Conservation (phyloP, 2,797 vertebrate species). For the Anolis apletophallus region DNA sequence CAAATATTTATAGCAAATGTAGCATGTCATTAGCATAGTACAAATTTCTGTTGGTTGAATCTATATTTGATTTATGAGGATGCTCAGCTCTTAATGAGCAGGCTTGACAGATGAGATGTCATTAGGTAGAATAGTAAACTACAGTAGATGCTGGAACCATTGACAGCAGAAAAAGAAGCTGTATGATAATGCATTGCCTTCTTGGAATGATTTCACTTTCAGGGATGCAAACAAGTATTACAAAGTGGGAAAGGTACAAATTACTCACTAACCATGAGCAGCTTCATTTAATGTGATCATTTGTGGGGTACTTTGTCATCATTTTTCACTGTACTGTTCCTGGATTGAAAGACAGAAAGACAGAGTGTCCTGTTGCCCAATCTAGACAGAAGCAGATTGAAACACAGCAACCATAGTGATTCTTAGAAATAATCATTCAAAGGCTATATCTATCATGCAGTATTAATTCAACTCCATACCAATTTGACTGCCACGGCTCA, state of each 20-base stretch:
- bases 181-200: not conserved
- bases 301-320: not conserved
- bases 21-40: not conserved
- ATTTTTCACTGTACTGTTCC: not conserved
- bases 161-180: constrained; percentile 8
- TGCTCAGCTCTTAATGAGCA: not conserved
- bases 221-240: constrained; percentile 22
- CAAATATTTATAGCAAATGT: constrained; percentile 13
- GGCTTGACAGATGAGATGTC: constrained; percentile 30
- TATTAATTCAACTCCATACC: too few relatives aligned
- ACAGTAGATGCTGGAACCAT: not conserved
- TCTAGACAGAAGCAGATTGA: not conserved
- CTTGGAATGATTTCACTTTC: not conserved
- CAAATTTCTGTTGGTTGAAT: constrained; percentile 26
- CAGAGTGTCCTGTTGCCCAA: not conserved
- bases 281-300: not conserved
- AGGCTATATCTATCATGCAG: too few relatives aligned
- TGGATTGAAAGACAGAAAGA: constrained; percentile 14
- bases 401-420: not conserved
- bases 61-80: constrained; percentile 25
- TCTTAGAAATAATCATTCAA: not conserved
- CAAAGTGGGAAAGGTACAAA: not conserved
- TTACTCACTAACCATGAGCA: not conserved
- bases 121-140: constrained; percentile 22
- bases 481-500: too few relatives aligned